Conservation (phyloP, 2,888 invertebrate species). For the Steromphala cineraria region DNA sequence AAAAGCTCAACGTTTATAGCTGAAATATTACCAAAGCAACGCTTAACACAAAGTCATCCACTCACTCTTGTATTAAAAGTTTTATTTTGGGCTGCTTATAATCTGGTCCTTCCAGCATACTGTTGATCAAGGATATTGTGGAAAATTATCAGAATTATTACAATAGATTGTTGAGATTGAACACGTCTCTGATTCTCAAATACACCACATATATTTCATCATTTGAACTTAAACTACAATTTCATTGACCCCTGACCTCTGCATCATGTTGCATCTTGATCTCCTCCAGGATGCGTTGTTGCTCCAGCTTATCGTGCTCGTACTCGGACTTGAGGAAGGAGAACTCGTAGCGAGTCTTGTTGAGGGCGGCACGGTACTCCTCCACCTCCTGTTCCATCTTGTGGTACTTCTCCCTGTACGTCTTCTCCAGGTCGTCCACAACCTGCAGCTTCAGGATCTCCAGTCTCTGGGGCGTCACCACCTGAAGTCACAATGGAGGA, state of each 20-base stretch:
- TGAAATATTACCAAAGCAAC: too few species aligned
- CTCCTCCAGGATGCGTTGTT: slow-evolving; percentile 67
- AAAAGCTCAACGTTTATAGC: too few species aligned
- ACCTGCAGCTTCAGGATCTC: slow-evolving; percentile 69
- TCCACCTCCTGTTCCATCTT: slow-evolving; percentile 70
- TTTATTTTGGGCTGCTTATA: too few species aligned
- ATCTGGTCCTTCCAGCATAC: too few species aligned
- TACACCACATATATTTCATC: too few species aligned
- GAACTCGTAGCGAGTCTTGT: slow-evolving; percentile 71
- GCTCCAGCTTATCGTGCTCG: slow-evolving; percentile 69
- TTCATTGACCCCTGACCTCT: slow-evolving; percentile 58
- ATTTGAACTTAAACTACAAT: too few species aligned
- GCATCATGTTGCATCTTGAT: slow-evolving; percentile 71
- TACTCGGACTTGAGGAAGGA: slow-evolving; percentile 74
- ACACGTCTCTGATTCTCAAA: too few species aligned
- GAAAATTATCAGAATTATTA: too few species aligned
- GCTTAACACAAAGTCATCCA: too few species aligned
- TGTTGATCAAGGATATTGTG: too few species aligned
- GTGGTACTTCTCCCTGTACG: slow-evolving; percentile 64
- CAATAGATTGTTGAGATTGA: too few species aligned
- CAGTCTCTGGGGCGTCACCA: slow-evolving; percentile 67
- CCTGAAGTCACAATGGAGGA: slow-evolving; percentile 42
- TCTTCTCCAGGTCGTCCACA: slow-evolving; percentile 66
- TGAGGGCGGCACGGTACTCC: slow-evolving; percentile 61
- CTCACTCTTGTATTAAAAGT: too few species aligned